Base-by-base conservation (phyloP, 1,140 invertebrate genomes). In the Ceratoteleas bidentatus region DNA sequence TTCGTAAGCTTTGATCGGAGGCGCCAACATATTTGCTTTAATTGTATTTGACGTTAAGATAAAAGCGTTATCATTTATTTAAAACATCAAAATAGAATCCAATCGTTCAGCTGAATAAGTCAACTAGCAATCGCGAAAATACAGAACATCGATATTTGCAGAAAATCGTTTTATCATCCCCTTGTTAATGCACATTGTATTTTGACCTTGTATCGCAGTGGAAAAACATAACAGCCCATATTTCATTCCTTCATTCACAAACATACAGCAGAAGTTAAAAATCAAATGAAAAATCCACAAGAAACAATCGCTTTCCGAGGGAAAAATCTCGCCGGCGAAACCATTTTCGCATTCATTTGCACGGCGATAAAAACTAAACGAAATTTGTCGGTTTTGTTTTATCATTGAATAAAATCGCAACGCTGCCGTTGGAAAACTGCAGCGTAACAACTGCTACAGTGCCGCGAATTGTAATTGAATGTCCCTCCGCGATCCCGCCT, bases 11-110 rank as follows among this genome's bases (percentile, higher is more conserved):
- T 74, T 69, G 61, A 66, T 43, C 60, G n/a, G 14, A 34, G 9
- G 62, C 38, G 38, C 16, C 49, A 7, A 75, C 57, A 52, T 14
- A 38, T 74, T 36, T 32, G 47, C 34, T 14, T 52, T 62, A 69
- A 77, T 69, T 64, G 69, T 38, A 74, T 68, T 60, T 61, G 64
- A 68, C 57, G 62, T 47, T 57, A 73, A 57, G 34, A 64, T 65
- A 57, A 74, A 64, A 64, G 43, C 32, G 33, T 57, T 72, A 72
- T 40, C 13, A 13, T 61, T 40, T 52, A 24, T 52, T 70, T 47
- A 52, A 16, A 34, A 47, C 11, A 34, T 56, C 40, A 13, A 54
- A 68, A 45, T 43, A 14, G 15, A 45, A 15, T 10, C 50, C 2
- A 33, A 53, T 40, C 34, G 49, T 13, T 11, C 50, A 62, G 50